Base-by-base conservation (phyloP, 2,888 invertebrate species). In the Scrobipalpa atriplicella region DNA sequence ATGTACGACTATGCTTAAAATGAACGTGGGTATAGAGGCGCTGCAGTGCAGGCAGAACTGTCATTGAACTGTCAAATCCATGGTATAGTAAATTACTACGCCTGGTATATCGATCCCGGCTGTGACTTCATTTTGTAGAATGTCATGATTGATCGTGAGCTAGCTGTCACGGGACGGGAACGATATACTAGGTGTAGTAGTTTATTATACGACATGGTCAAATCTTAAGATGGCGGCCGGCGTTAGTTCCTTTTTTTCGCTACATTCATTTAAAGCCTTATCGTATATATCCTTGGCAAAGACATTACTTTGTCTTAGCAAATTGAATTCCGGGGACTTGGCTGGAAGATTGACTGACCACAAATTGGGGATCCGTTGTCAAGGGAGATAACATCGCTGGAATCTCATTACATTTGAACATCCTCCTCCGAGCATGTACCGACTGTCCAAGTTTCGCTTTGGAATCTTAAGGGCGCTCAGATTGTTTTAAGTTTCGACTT, bases 321-420 rank as follows among this genome's bases (percentile, higher is more conserved):
- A 91, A 92, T 90, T 90, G 89, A 90, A 91, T 90, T 90, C 83
- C 80, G 76, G 78, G 82, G 84, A 84, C 83, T 84, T 78, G 77
- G 73, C 70, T 72, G 72, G 78, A 86, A 88, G 89, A 90, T 89
- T 87, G 90, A 91, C 87, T 90, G 89, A 92, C 91, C 91, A 85
- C 92, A 92, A 89, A 91, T 90, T 89, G 86, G 88, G 85, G 87
- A 87, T 89, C 84, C 87, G 85, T 87, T 89, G 91, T 90, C 89
- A 89, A 84, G 86, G 82, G 79, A 85, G 89, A 90, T 91, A 90
- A 81, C 88, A 86, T 86, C 86, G 81, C 77, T 84, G 86, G 90
- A 92, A 92, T 92, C 92, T 92, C 91, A 92, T 92, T 92, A 91
- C 83, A 82, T 78, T 75, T 72, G 80, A 84, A 85, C 86, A 87